Percentiles rank a stretch among this genome's conserved stretches.
These are phyloP conservation scores for Latrodectus geometricus DNA, from an alignment of 1,140 invertebrate species.

Conservation along the genomic window DNA sequence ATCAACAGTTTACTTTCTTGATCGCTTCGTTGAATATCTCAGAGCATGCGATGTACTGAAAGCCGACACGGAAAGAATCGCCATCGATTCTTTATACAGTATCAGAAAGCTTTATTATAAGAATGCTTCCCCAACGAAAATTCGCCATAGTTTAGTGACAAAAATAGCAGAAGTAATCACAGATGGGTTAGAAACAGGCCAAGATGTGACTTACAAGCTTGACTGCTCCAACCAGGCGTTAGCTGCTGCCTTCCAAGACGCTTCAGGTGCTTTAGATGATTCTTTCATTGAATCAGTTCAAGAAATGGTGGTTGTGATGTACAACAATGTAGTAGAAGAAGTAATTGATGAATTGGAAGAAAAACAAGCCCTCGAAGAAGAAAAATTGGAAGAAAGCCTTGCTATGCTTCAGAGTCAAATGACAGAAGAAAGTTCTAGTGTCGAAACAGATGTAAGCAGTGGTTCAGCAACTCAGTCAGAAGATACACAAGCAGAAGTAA, in stretches of 20 bases:
- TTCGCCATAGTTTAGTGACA: conserved; percentile 4
- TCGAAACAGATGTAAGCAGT: no score
- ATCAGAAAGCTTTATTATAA: not conserved
- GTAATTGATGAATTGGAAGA: conserved; percentile 22
- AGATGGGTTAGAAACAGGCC: not conserved
- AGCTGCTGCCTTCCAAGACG: conserved; percentile 4
- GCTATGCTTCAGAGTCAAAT: no score
- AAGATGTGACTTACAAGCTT: not conserved
- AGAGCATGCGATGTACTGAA: conserved; percentile 11
- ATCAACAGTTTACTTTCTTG: not conserved
- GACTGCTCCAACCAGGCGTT: not conserved
- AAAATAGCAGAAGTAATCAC: conserved; percentile 30
- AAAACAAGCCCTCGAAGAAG: not conserved
- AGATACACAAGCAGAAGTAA: no score
- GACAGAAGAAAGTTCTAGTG: no score
- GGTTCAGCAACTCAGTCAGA: no score
- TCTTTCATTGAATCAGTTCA: conserved; percentile 18
- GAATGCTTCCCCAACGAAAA: conserved; percentile 15
- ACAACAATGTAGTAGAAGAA: conserved; percentile 39
- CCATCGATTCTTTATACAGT: not conserved
- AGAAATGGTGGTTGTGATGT: conserved; percentile 26
- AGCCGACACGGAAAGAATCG: not conserved
- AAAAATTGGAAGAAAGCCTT: no score
- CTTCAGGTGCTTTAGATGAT: conserved; percentile 6
- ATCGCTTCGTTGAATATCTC: not conserved